Evolutionary conservation across 2,797 vertebrate species (phyloP), one percentile per base, ranked within the genome.

Genomic region (Rhodeus uyekii): DNA sequence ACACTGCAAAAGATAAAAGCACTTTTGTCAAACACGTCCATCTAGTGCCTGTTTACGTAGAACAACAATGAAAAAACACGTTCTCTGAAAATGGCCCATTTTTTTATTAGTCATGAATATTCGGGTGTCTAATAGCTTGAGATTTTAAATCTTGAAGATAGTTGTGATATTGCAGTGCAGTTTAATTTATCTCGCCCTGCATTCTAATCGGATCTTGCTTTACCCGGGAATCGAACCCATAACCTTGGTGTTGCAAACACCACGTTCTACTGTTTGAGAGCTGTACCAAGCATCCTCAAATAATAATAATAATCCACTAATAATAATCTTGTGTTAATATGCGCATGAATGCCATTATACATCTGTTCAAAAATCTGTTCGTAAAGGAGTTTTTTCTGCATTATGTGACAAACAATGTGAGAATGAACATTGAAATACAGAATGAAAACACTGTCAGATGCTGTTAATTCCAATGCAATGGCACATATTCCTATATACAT

Each of bases 221-320:
- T n/a, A n/a, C n/a, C n/a, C n/a, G n/a, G n/a, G n/a, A n/a, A n/a
- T n/a, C n/a, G n/a, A n/a, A n/a, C n/a, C n/a, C n/a, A n/a, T n/a
- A n/a, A n/a, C n/a, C n/a, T n/a, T n/a, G n/a, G n/a, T n/a, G n/a
- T n/a, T n/a, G n/a, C n/a, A n/a, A n/a, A n/a, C n/a, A n/a, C n/a
- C n/a, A n/a, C n/a, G n/a, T n/a, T n/a, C n/a, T n/a, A n/a, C n/a
- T n/a, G n/a, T n/a, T n/a, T n/a, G n/a, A n/a, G n/a, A n/a, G n/a
- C n/a, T n/a, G n/a, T n/a, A n/a, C 7, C 18, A 63, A 73, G 79
- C 60, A 74, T 16, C 16, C 58, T 9, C 34, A 69, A 73, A n/a
- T 81, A 39, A 81, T 48, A 27, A 38, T 81, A 65, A 61, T 39
- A n/a, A 39, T 9, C 34, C 79, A 73, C n/a, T 81, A 39, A 81